These are phyloP conservation scores for Ctenosaura bakeri DNA, from an alignment of 2,797 vertebrate genomes.

Conservation along the genomic window DNA sequence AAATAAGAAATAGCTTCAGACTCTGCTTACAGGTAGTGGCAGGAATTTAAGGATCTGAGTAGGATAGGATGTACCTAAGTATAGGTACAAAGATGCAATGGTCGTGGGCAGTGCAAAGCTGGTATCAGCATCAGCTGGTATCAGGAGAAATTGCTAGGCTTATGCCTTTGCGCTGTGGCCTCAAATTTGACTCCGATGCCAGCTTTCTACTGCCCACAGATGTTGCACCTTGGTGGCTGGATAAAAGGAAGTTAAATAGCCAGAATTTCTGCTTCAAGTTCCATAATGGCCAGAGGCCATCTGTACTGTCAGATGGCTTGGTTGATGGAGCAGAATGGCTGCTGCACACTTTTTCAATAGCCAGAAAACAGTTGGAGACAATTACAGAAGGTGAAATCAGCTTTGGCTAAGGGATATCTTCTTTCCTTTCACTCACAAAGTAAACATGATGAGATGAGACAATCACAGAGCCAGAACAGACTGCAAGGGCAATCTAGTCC, in stretches of 20 bases:
- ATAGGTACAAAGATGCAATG: background rate
- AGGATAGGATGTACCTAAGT: background rate
- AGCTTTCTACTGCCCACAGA: background rate
- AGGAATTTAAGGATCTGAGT: background rate
- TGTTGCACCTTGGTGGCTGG: background rate
- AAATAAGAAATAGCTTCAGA: constrained; percentile 2
- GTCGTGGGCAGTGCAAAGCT: too few species aligned
- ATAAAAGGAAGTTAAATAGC: background rate
- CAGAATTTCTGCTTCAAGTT: background rate
- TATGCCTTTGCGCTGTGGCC: too few species aligned
- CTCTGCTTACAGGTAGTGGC: background rate
- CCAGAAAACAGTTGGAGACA: background rate
- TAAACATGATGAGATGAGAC: background rate
- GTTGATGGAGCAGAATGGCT: background rate
- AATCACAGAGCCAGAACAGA: too few species aligned
- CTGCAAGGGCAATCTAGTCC: too few species aligned
- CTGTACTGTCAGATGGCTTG: background rate
- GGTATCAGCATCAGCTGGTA: too few species aligned
- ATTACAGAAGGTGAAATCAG: too few species aligned
- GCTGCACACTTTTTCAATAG: background rate
- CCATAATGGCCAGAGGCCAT: background rate
- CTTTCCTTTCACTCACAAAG: background rate
- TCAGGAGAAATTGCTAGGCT: too few species aligned
- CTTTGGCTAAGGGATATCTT: background rate
- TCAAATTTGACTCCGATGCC: background rate